These are phyloP conservation scores for Monopis laevigella DNA, from an alignment of 2,888 invertebrate genomes.

Conservation along the genomic window DNA sequence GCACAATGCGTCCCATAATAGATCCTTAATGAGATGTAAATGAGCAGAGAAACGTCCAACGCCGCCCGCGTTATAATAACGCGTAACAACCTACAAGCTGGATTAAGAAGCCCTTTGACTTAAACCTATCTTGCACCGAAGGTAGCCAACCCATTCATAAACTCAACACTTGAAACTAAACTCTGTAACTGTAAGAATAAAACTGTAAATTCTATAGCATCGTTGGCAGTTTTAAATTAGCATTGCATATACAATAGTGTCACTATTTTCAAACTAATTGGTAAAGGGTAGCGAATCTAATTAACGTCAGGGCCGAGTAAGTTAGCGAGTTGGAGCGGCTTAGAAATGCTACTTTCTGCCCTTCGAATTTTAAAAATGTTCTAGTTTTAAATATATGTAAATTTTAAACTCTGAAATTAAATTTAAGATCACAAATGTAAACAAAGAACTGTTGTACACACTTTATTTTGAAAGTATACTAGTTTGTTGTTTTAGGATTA, in stretches of 20 bases:
- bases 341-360: no score
- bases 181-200: background rate
- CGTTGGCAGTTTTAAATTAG: constrained; percentile 24
- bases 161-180: constrained; percentile 1
- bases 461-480: no score
- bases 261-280: constrained; percentile 66
- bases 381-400: no score
- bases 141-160: constrained; percentile 34
- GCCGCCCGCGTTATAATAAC: constrained; percentile 64
- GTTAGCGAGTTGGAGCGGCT: no score
- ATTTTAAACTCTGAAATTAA: no score
- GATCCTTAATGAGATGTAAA: constrained; percentile 67
- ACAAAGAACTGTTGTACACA: no score
- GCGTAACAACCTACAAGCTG: constrained; percentile 67
- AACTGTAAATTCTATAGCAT: background rate
- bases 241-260: constrained; percentile 57
- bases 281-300: constrained; percentile 67
- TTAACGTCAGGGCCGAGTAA: constrained; percentile 63
- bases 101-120: constrained; percentile 69
- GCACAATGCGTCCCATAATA: constrained; percentile 52
- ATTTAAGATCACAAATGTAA: no score
- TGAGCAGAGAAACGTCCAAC: constrained; percentile 62
- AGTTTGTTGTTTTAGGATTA: no score
- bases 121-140: constrained; percentile 50
- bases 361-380: no score